These are phyloP conservation scores for Amaurobius ferox DNA, from an alignment of 2,888 invertebrate species.

Conservation along the genomic window DNA sequence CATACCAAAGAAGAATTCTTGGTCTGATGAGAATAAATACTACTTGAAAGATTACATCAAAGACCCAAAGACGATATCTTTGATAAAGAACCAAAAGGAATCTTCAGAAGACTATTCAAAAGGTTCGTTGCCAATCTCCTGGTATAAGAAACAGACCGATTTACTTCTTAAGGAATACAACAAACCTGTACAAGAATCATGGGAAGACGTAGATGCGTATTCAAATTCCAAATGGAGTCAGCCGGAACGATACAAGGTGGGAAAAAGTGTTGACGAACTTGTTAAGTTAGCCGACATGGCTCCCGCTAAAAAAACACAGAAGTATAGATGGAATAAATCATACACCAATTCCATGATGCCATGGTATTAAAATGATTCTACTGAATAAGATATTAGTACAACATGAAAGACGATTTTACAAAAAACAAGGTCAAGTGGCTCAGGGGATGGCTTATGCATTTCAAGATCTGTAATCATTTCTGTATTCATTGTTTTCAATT, in stretches of 20 bases:
- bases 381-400: too few species aligned
- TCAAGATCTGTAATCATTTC: too few species aligned
- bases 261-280: neutral
- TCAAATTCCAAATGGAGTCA: neutral
- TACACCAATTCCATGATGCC: neutral
- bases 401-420: too few species aligned
- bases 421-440: too few species aligned
- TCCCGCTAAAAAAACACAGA: neutral
- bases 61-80: neutral
- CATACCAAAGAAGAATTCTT: neutral
- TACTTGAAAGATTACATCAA: slow-evolving; percentile 4
- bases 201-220: neutral
- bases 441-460: too few species aligned
- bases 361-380: too few species aligned
- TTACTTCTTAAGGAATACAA: neutral
- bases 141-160: neutral
- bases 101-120: neutral
- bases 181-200: neutral
- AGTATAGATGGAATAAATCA: neutral
- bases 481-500: too few species aligned
- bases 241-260: neutral
- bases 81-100: neutral
- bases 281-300: neutral
- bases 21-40: neutral
- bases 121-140: too few species aligned